Evolutionary conservation across 2,888 invertebrate genomes (phyloP).

Genomic region (Dryadula phaetusa): DNA sequence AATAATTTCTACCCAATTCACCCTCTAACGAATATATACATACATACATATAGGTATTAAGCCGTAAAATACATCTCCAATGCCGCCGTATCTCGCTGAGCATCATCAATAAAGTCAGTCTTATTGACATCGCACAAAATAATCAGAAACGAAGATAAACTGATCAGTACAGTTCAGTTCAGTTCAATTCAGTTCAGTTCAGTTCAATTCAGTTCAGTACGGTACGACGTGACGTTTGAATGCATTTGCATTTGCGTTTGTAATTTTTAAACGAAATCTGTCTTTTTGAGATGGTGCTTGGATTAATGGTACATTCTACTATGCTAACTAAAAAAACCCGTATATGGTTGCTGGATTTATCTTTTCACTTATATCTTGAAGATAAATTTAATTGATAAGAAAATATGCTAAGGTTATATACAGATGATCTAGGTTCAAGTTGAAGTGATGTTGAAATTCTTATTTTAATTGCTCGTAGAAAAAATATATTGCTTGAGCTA

Average conservation of each 20-base stretch:
- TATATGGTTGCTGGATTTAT: no score
- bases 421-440: no score
- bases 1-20: not conserved
- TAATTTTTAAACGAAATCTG: slow-evolving; percentile 30
- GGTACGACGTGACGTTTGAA: slow-evolving; percentile 33
- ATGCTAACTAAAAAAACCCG: no score
- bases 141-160: slow-evolving; percentile 43
- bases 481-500: no score
- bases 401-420: no score
- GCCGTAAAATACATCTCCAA: slow-evolving; percentile 9
- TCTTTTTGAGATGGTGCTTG: slow-evolving; percentile 18
- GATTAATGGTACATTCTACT: no score
- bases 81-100: slow-evolving; percentile 10
- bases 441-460: no score
- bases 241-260: slow-evolving; percentile 45
- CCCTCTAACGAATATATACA: slow-evolving; percentile 8
- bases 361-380: no score
- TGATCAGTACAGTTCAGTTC: slow-evolving; percentile 33
- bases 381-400: no score
- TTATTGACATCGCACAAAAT: slow-evolving; percentile 41
- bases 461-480: no score
- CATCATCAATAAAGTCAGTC: slow-evolving; percentile 39
- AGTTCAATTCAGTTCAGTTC: not conserved
- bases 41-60: not conserved
- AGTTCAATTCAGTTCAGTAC: no score